These are phyloP conservation scores for Phalacrocorax pelagicus DNA, from an alignment of 2,113 vertebrate species.

Conservation along the genomic window DNA sequence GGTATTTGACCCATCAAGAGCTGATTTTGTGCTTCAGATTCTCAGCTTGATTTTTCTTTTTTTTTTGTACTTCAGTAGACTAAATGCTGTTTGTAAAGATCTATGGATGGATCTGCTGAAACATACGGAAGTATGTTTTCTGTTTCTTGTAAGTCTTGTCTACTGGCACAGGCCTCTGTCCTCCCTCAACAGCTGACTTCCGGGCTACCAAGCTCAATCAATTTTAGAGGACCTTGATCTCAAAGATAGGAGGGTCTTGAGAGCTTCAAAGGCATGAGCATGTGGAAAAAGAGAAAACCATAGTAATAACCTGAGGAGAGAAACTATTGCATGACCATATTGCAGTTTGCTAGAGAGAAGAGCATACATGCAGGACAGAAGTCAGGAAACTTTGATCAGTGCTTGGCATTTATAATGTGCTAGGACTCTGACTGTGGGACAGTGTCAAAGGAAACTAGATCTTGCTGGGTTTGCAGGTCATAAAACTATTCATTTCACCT, in stretches of 20 bases:
- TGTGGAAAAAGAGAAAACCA: neutral
- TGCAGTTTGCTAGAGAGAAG: neutral
- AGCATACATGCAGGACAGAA: neutral
- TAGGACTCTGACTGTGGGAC: neutral
- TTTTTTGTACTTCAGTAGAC: neutral
- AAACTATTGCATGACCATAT: neutral
- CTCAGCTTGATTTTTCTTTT: neutral
- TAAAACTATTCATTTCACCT: slow-evolving; percentile 30
- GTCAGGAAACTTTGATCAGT: neutral
- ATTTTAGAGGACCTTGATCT: neutral
- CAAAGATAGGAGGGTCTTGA: neutral
- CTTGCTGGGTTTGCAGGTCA: neutral
- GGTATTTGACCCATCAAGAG: neutral
- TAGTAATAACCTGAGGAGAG: neutral
- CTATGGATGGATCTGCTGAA: neutral
- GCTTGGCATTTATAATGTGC: neutral
- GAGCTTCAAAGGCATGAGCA: neutral
- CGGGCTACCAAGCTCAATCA: neutral
- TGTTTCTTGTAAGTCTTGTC: neutral
- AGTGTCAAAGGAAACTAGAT: neutral
- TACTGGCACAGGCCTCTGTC: neutral
- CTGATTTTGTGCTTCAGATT: neutral
- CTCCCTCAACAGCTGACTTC: neutral
- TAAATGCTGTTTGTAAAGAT: neutral
- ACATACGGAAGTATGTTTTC: neutral